A percentile compares a stretch with the other conserved stretches of the same genome.
phyloP scores from a whole-genome alignment of 2,888 invertebrate genomes.

The Gibbula magus region DNA sequence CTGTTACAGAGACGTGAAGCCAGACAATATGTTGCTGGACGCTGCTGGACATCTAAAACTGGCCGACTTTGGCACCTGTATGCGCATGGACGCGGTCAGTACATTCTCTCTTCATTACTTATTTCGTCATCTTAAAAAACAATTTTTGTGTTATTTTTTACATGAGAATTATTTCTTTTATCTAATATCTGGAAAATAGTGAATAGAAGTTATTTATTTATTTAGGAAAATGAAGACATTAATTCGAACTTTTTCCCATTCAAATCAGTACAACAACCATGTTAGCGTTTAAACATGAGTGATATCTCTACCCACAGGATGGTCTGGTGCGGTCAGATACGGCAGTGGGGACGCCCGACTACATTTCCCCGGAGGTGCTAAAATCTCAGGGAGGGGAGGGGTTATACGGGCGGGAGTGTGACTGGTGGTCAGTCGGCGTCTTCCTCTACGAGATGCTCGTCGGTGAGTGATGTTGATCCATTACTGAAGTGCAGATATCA shows the following conservation, averaged over 20 bases:
- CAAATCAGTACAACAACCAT: too few relatives aligned
- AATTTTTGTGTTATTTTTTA: too few relatives aligned
- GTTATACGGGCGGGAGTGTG: conserved; percentile 97
- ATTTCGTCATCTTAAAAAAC: not conserved
- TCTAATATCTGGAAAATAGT: too few relatives aligned
- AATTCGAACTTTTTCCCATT: too few relatives aligned
- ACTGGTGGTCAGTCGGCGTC: conserved; percentile 99
- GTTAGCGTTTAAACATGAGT: too few relatives aligned
- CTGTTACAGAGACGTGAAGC: conserved; percentile 94
- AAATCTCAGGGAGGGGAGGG: conserved; percentile 97
- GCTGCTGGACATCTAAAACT: conserved; percentile 95
- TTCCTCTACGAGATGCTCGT: conserved; percentile 99
- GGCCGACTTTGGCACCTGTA: conserved; percentile 99
- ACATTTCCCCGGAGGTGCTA: conserved; percentile 98
- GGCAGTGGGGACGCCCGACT: conserved; percentile 99
- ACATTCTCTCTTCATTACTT: not conserved
- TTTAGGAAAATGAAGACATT: too few relatives aligned
- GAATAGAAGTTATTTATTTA: too few relatives aligned
- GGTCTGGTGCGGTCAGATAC: conserved; percentile 97
- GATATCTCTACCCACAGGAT: conserved; percentile 78
- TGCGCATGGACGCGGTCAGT: conserved; percentile 92
- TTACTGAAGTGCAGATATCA: too few relatives aligned
- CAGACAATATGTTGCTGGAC: conserved; percentile 98
- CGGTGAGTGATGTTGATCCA: conserved; percentile 78
- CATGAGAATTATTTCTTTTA: too few relatives aligned